A percentile compares a stretch with the other conserved stretches of the same genome.
Conservation (phyloP, 2,888 invertebrate genomes). For the Aphrophora alni region DNA sequence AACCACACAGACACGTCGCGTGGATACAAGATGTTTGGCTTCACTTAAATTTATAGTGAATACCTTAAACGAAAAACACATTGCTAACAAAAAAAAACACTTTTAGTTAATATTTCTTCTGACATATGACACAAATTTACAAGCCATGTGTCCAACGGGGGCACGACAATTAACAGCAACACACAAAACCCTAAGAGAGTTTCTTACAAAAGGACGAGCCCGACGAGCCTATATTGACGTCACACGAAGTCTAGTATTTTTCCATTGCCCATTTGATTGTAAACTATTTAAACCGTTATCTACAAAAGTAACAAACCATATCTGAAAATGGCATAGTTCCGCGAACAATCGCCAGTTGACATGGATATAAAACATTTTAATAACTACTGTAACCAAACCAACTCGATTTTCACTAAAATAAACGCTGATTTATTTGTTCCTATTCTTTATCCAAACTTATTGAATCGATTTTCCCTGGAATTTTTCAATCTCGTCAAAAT, state of each 20-base stretch:
- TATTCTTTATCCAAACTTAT: too few species aligned
- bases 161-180: slow-evolving; percentile 37
- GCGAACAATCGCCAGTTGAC: too few species aligned
- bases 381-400: too few species aligned
- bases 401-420: too few species aligned
- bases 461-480: too few species aligned
- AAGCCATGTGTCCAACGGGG: slow-evolving; percentile 38
- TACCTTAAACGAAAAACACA: slow-evolving; percentile 36
- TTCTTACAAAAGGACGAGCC: slow-evolving; percentile 38
- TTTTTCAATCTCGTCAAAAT: too few species aligned
- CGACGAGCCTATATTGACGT: slow-evolving; percentile 46
- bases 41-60: slow-evolving; percentile 34
- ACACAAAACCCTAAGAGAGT: slow-evolving; percentile 29
- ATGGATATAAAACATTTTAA: too few species aligned
- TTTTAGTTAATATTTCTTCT: slow-evolving; percentile 18
- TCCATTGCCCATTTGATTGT: not conserved
- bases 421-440: too few species aligned
- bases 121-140: slow-evolving; percentile 33
- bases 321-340: too few species aligned
- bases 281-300: too few species aligned
- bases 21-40: slow-evolving; percentile 1
- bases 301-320: too few species aligned
- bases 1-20: slow-evolving; percentile 44
- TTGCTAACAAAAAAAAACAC: slow-evolving; percentile 35
- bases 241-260: slow-evolving; percentile 21